Evolutionary conservation across 1,140 invertebrate species (phyloP), one percentile per base, ranked within the genome.

Genomic region (Coboldia fuscipes): DNA sequence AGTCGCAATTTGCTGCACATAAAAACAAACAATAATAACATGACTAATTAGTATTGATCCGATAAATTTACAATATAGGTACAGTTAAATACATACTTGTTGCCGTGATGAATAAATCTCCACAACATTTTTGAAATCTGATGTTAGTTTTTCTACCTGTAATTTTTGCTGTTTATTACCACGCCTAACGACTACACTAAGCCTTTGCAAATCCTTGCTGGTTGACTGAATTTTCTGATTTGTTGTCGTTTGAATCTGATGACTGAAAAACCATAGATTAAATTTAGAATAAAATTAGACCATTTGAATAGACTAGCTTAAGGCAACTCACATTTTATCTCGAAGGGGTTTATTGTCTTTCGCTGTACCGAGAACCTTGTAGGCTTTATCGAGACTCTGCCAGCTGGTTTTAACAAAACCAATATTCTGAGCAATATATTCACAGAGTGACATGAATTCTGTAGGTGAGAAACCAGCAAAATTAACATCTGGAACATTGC

Each of bases 81-180:
- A 16, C 29, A 15, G 15, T 30, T 15, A 16, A 4, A 30, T 17
- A 45, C 40, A 37, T 58, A 80, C 77, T 60, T 81, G 80, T 52
- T 88, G 83, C 42, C 79, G 61, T 12, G 62, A 54, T 28, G 75
- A 72, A 46, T 86, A 90, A 50, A 70, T 73, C 29, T 73, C 67
- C 0, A 88, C 58, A 8, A 78, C 71, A 43, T 77, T 75, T 40
- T 72, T 71, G 48, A 86, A 88, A 41, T 80, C 75, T 43, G 70
- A 70, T 5, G 72, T 80, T 1, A 90, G 60, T 52, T 79, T 71
- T 41, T 83, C 81, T 28, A 81, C 65, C 57, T 86, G 78, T 39
- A 88, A 58, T 46, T 78, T 80, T 44, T 79, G 75, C 36, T 75
- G 68, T 46, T 82, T 77, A 47, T 80, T 74, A 2, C 69, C 70